Evolutionary conservation across 1,140 invertebrate species (phyloP), one percentile per base, ranked within the genome.

Genomic region (Asobara japonica): DNA sequence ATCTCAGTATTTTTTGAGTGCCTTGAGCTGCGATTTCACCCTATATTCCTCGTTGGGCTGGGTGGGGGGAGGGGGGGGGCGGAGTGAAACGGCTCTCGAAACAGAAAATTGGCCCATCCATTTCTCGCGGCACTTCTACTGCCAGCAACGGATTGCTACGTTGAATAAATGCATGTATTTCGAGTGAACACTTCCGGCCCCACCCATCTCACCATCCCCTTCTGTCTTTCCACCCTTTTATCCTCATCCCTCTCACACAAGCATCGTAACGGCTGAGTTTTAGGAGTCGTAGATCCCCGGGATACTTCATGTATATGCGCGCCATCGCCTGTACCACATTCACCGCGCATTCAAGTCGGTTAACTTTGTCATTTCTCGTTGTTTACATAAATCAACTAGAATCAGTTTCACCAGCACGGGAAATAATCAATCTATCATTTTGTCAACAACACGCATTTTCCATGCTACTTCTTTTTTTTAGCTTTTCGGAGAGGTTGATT

Each of bases 81-180:
- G 51, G 51, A 25, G 22, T 56, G 27, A 36, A 74, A 69, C 71
- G 64, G 67, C 65, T 71, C 48, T 69, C 69, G 78, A 80, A 81
- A 83, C 77, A 78, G 80, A 83, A 83, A 82, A 84, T 84, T 83
- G 80, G 79, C 80, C 80, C 79, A 84, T 84, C 76, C 75, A 81
- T 82, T 84, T 83, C 78, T 75, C 77, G 76, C 77, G 76, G 77
- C 73, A 80, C 74, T 78, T 78, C 33, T 78, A 74, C 78, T 74
- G 79, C 74, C 76, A 65, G 69, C 72, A 65, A 56, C 70, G 76
- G 74, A 79, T 79, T 79, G 76, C 78, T 70, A 74, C 73, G 79
- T 79, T 81, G 81, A 82, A 81, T 81, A 82, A 82, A 81, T 82
- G 78, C 74, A 82, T 79, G 80, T 77, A 79, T 77, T 76, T 80